Evolutionary conservation across 2,888 invertebrate genomes (phyloP).

Genomic region (Tortrix viridana): DNA sequence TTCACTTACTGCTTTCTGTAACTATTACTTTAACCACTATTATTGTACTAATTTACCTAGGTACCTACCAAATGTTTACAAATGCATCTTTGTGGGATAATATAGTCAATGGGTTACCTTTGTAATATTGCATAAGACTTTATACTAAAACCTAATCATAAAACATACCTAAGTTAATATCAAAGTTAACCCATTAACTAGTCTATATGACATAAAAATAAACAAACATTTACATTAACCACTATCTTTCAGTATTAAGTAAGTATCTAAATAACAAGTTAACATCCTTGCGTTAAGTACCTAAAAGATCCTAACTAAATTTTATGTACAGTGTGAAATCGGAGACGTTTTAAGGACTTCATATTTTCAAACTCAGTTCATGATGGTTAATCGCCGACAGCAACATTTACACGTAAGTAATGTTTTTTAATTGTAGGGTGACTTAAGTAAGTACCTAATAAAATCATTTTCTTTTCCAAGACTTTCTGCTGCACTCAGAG

Average conservation of each 20-base stretch:
- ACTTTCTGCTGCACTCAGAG: too few relatives aligned
- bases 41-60: constrained; percentile 60
- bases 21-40: constrained; percentile 47
- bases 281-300: constrained; percentile 46
- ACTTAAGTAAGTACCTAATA: too few relatives aligned
- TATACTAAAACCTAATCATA: not conserved
- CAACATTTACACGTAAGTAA: too few relatives aligned
- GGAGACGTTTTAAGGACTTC: too few relatives aligned
- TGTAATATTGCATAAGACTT: constrained; percentile 1
- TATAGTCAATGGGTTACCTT: constrained; percentile 13
- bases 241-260: too few relatives aligned
- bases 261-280: constrained; percentile 56
- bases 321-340: not conserved
- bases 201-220: constrained; percentile 5
- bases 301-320: not conserved
- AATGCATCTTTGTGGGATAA: constrained; percentile 42
- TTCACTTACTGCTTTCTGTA: not conserved
- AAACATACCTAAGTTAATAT: not conserved
- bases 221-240: constrained; percentile 2
- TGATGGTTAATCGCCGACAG: too few relatives aligned
- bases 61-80: constrained; percentile 41
- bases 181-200: constrained; percentile 23
- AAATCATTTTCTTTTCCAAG: too few relatives aligned
- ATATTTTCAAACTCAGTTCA: too few relatives aligned
- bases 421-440: too few relatives aligned